Evolutionary conservation across 2,888 invertebrate genomes (phyloP).

Genomic region (Apoda limacodes): DNA sequence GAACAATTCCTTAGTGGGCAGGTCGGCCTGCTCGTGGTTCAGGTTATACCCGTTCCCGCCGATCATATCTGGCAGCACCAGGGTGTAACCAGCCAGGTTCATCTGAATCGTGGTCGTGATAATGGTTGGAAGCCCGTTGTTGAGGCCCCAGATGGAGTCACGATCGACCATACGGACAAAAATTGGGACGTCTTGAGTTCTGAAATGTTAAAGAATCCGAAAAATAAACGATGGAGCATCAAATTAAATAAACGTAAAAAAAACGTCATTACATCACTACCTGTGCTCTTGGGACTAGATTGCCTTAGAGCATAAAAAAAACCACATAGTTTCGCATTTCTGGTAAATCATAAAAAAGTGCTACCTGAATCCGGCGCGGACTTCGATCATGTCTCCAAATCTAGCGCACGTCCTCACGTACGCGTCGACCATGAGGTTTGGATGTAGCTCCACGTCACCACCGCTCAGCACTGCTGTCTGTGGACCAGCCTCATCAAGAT

Average conservation of each 20-base stretch:
- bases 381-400: constrained; percentile 73
- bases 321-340: too few species aligned
- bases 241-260: too few species aligned
- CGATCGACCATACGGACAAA: constrained; percentile 85
- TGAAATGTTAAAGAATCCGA: too few species aligned
- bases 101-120: constrained; percentile 78
- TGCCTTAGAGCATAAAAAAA: too few species aligned
- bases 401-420: constrained; percentile 69
- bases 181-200: constrained; percentile 76
- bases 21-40: constrained; percentile 49
- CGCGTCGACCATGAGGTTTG: constrained; percentile 64
- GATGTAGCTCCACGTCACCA: constrained; percentile 57
- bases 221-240: too few species aligned
- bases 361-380: constrained; percentile 53
- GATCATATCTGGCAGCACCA: constrained; percentile 85
- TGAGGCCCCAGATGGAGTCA: constrained; percentile 75
- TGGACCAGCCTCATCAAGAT: constrained; percentile 5
- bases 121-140: constrained; percentile 78
- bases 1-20: constrained; percentile 73
- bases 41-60: constrained; percentile 75
- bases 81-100: constrained; percentile 75
- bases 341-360: background rate
- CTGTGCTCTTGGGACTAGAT: too few species aligned
- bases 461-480: constrained; percentile 53
- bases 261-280: too few species aligned